Conservation (phyloP, 2,888 invertebrate genomes). For the Chrysolina oricalcia region DNA sequence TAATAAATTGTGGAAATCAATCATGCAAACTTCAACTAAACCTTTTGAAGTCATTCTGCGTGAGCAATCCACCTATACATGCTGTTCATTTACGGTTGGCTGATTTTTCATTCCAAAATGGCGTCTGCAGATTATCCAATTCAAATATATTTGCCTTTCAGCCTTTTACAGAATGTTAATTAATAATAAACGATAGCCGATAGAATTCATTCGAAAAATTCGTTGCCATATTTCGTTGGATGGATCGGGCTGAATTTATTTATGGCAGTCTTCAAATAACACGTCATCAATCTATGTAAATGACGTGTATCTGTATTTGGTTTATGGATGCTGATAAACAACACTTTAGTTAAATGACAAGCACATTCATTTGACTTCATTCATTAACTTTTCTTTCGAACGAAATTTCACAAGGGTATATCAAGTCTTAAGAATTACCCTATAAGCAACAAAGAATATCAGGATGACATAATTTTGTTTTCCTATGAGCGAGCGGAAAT, state of each 20-base stretch:
- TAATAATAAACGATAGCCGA: neutral
- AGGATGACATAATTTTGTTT: too few relatives aligned
- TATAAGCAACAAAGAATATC: too few relatives aligned
- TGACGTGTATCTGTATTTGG: too few relatives aligned
- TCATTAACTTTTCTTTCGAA: too few relatives aligned
- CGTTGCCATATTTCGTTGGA: neutral
- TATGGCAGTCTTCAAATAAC: neutral
- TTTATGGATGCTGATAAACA: too few relatives aligned
- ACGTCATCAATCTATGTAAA: too few relatives aligned
- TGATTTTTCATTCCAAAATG: neutral
- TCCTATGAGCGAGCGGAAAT: too few relatives aligned
- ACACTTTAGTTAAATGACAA: too few relatives aligned
- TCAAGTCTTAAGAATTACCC: too few relatives aligned
- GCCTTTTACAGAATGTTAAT: neutral
- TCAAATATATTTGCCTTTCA: slow-evolving; percentile 9
- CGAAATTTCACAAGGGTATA: too few relatives aligned
- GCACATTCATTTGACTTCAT: too few relatives aligned
- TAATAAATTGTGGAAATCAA: neutral
- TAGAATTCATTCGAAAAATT: neutral
- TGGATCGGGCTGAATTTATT: neutral
- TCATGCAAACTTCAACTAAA: neutral
- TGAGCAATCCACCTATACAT: neutral
- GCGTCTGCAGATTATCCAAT: neutral
- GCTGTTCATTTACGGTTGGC: neutral
- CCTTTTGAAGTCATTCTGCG: neutral